phyloP scores from a whole-genome alignment of 1,140 invertebrate species.

The Conus ventricosus region DNA sequence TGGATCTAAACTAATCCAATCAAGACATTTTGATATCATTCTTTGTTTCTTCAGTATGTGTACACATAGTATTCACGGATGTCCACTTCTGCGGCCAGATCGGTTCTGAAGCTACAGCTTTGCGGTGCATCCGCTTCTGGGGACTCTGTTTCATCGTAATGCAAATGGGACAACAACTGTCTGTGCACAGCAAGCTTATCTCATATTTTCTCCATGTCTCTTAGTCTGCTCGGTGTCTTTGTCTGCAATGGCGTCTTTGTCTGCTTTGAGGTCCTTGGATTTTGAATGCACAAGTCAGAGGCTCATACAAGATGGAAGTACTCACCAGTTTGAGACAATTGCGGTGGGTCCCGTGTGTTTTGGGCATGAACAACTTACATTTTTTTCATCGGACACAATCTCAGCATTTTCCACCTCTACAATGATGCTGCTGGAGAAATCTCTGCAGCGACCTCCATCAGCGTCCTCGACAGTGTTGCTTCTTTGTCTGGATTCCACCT shows the following conservation, averaged over 20 bases:
- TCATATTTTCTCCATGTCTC: too few species aligned
- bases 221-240: background rate
- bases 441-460: too few species aligned
- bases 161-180: background rate
- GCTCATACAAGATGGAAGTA: too few species aligned
- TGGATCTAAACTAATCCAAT: too few species aligned
- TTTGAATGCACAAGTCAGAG: background rate
- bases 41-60: background rate
- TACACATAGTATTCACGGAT: background rate
- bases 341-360: too few species aligned
- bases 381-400: background rate
- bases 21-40: too few species aligned
- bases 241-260: background rate
- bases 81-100: background rate
- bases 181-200: too few species aligned
- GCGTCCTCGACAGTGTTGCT: background rate
- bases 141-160: background rate
- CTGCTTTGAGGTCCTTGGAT: background rate
- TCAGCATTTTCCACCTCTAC: background rate
- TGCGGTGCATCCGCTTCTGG: background rate
- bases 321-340: background rate
- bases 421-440: background rate
- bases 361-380: background rate
- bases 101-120: background rate
- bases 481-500: background rate